These are phyloP conservation scores for Halocynthia aurantium DNA, from an alignment of 23 tunicate genomes.

Conservation along the genomic window DNA sequence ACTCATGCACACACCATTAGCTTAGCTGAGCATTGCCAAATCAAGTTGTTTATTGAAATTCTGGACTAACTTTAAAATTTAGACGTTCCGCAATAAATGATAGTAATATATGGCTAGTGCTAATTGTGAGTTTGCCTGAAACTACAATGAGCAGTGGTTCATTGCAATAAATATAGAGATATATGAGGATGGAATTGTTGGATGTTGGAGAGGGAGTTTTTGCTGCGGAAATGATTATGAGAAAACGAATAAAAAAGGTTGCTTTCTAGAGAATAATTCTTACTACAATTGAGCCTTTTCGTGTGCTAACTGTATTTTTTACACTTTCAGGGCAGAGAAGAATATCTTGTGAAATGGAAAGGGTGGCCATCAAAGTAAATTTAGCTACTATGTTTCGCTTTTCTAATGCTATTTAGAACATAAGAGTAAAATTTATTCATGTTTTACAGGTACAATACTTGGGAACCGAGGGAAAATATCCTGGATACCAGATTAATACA, in stretches of 20 bases:
- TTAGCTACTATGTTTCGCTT: neutral
- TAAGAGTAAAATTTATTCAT: too few species aligned
- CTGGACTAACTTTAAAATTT: too few species aligned
- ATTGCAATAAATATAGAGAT: too few species aligned
- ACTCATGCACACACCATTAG: too few species aligned
- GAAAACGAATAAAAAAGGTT: slow-evolving; percentile 54
- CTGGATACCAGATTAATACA: slow-evolving; percentile 52
- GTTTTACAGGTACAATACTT: slow-evolving; percentile 52
- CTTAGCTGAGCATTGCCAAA: too few species aligned
- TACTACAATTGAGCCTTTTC: neutral
- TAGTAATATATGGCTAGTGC: too few species aligned
- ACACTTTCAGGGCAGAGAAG: slow-evolving; percentile 40
- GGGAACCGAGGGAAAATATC: slow-evolving; percentile 83
- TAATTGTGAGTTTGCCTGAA: too few species aligned
- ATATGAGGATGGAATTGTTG: slow-evolving; percentile 6
- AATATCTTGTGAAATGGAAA: slow-evolving; percentile 76
- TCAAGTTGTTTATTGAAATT: too few species aligned
- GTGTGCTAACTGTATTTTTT: neutral
- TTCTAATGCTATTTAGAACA: neutral
- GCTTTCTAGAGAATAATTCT: neutral
- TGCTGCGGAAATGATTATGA: slow-evolving; percentile 63
- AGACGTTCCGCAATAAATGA: too few species aligned
- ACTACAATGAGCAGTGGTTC: too few species aligned
- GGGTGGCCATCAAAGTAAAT: slow-evolving; percentile 58
- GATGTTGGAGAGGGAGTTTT: slow-evolving; percentile 55